Evolutionary conservation across 2,797 vertebrate species (phyloP).

Genomic region (Sebastolobus altivelis): DNA sequence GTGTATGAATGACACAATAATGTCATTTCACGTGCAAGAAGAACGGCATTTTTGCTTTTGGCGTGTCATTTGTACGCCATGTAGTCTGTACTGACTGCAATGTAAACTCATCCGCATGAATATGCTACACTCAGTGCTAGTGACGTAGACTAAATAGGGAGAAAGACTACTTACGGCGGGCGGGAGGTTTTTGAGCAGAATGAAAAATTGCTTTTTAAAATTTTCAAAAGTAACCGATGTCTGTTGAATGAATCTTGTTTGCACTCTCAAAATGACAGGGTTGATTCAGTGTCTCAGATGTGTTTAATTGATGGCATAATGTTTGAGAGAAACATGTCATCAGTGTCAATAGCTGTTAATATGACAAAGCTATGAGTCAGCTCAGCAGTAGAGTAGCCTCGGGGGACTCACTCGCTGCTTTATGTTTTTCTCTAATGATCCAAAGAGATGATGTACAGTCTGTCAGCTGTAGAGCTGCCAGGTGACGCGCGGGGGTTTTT

Average conservation of each 20-base stretch:
- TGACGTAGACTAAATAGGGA: no score
- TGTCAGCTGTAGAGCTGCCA: constrained; percentile 1
- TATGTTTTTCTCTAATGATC: constrained; percentile 15
- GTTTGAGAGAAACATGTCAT: constrained; percentile 35
- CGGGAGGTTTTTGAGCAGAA: no score
- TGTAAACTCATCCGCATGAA: no score
- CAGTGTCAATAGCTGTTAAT: constrained; percentile 44
- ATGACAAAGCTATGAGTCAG: constrained; percentile 38
- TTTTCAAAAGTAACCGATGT: neutral
- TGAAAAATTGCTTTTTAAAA: no score
- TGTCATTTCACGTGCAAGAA: no score
- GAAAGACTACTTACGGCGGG: no score
- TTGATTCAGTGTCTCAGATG: constrained; percentile 30
- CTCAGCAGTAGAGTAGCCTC: neutral
- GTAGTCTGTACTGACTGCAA: no score
- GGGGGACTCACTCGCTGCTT: constrained; percentile 5
- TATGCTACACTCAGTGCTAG: no score
- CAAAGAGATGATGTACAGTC: constrained; percentile 17
- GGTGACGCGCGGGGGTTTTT: constrained; percentile 1
- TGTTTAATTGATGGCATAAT: constrained; percentile 42
- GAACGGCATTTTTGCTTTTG: no score
- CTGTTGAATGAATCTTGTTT: constrained; percentile 21
- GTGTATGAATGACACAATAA: no score
- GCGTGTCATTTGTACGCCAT: no score
- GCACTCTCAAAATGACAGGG: constrained; percentile 12